A percentile compares a stretch with the other conserved stretches of the same genome.
Evolutionary conservation across 2,113 vertebrate species (phyloP).

Genomic region (Tursiops truncatus): DNA sequence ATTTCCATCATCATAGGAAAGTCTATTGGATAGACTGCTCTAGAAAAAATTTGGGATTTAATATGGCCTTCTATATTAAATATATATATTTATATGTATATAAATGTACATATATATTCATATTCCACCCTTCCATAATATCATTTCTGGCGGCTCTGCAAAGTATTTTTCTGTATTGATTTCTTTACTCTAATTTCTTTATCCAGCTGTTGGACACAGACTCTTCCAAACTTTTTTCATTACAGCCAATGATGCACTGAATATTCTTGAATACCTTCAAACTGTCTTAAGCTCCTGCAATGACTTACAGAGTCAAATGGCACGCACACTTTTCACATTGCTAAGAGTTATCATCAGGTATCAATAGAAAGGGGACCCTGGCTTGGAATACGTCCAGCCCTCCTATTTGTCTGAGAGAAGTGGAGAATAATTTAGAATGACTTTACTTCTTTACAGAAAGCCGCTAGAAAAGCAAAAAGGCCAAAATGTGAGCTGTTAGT

Average conservation of each 20-base stretch:
- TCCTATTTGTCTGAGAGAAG: neutral
- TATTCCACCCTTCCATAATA: neutral
- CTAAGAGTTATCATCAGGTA: too few relatives aligned
- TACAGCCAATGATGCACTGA: neutral
- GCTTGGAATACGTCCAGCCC: neutral
- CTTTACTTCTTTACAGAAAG: neutral
- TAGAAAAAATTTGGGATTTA: neutral
- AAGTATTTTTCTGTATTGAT: neutral
- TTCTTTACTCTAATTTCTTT: neutral
- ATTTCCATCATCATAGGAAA: neutral
- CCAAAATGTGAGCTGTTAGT: neutral
- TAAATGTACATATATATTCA: neutral
- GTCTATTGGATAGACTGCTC: neutral
- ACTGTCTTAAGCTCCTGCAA: neutral
- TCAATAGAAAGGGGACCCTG: neutral
- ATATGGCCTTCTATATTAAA: neutral
- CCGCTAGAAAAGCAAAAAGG: neutral
- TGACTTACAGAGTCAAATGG: neutral
- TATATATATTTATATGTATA: neutral
- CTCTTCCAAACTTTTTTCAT: neutral
- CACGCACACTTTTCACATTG: neutral
- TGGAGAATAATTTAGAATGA: neutral
- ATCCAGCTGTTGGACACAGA: neutral
- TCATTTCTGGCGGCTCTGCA: neutral
- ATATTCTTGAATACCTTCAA: neutral